phyloP scores from a whole-genome alignment of 2,888 invertebrate species.

The Noctua comes region DNA sequence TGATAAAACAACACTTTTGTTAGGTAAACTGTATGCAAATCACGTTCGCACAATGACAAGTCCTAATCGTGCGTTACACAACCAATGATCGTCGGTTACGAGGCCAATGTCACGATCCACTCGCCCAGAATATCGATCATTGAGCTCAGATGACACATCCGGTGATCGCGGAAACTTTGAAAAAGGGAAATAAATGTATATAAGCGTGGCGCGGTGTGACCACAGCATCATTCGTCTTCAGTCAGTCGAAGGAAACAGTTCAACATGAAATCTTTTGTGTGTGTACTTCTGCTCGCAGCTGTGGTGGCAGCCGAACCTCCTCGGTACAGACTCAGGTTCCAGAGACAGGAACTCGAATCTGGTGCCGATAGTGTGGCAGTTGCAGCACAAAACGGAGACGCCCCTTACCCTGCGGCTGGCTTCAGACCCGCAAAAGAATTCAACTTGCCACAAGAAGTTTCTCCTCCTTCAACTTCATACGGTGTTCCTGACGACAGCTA shows the following conservation, averaged over 20 bases:
- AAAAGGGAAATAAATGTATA: constrained; percentile 76
- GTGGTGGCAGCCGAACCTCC: constrained; percentile 83
- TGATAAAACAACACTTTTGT: constrained; percentile 80
- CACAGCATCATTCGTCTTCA: constrained; percentile 85
- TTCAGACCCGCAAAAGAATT: constrained; percentile 82
- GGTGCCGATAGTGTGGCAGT: constrained; percentile 66
- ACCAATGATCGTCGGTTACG: constrained; percentile 83
- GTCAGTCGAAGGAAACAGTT: constrained; percentile 74
- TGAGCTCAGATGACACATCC: constrained; percentile 83
- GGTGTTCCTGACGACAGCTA: constrained; percentile 85
- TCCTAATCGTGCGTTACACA: constrained; percentile 87
- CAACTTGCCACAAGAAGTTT: constrained; percentile 80
- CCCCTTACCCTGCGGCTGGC: constrained; percentile 85
- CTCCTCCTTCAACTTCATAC: constrained; percentile 82
- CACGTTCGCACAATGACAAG: constrained; percentile 87
- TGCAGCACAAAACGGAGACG: constrained; percentile 69
- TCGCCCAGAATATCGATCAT: constrained; percentile 85
- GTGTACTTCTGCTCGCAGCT: constrained; percentile 79
- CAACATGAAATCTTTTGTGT: constrained; percentile 81
- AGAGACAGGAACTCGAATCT: constrained; percentile 77
- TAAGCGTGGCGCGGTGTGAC: constrained; percentile 71
- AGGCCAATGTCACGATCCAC: constrained; percentile 87
- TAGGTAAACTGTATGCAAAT: constrained; percentile 77
- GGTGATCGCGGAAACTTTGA: constrained; percentile 81
- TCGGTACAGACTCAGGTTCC: constrained; percentile 78